Percentiles rank a stretch among this genome's conserved stretches.
Evolutionary conservation across 1,140 invertebrate species (phyloP).

Genomic region (Chironomus tepperi): DNA sequence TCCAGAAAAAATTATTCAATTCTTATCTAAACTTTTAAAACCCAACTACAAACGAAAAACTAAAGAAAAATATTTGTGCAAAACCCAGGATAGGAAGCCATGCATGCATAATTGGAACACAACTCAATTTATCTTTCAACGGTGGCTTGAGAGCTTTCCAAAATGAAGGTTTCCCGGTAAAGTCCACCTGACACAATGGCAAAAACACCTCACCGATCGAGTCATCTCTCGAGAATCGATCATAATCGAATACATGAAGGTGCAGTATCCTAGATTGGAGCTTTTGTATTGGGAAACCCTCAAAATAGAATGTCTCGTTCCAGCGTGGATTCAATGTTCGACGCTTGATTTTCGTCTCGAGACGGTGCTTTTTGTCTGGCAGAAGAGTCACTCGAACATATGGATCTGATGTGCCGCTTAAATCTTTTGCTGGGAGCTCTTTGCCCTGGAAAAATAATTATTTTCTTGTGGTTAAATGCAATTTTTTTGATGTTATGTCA

Average conservation of each 20-base stretch:
- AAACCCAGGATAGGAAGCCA: too few species aligned
- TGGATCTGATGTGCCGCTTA: conserved; percentile 88
- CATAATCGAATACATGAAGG: conserved; percentile 92
- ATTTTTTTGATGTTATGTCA: neutral
- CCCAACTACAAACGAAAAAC: too few species aligned
- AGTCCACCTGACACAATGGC: conserved; percentile 84
- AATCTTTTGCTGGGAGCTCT: conserved; percentile 87
- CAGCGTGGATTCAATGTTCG: conserved; percentile 91
- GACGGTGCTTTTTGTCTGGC: conserved; percentile 91
- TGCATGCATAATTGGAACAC: neutral
- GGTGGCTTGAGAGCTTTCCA: conserved; percentile 89
- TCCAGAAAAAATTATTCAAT: too few species aligned
- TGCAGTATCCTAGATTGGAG: conserved; percentile 84
- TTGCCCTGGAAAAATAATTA: conserved; percentile 57
- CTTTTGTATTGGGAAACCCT: conserved; percentile 90
- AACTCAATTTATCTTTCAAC: conserved; percentile 64
- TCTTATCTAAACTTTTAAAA: too few species aligned
- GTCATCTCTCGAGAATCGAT: conserved; percentile 89
- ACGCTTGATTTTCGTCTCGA: conserved; percentile 94
- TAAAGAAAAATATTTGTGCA: too few species aligned
- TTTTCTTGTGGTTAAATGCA: neutral
- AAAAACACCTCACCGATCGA: conserved; percentile 94
- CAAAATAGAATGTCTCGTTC: conserved; percentile 98
- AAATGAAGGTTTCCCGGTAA: conserved; percentile 83
- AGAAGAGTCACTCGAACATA: conserved; percentile 87